These are phyloP conservation scores for Bambusicola thoracicus DNA, from an alignment of 2,113 vertebrate species.

Conservation along the genomic window DNA sequence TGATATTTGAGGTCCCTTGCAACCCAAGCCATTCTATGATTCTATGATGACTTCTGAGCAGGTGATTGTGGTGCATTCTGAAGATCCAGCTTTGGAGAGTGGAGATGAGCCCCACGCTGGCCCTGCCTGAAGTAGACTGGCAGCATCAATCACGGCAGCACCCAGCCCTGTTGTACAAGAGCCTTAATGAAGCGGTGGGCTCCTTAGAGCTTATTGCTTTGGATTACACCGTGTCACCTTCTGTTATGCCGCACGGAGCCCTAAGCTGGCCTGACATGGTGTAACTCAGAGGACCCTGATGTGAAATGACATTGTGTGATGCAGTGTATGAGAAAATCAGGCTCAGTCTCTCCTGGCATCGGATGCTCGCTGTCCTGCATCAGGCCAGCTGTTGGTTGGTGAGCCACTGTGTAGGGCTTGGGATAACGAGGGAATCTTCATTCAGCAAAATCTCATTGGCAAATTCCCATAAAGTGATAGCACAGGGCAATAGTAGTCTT, in stretches of 20 bases:
- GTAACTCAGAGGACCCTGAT: not conserved
- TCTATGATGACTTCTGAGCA: not conserved
- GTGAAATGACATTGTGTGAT: not conserved
- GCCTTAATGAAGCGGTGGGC: not conserved
- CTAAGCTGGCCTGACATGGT: not conserved
- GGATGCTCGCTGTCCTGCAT: not conserved
- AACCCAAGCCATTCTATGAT: too few relatives aligned
- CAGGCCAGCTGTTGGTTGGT: constrained; percentile 1
- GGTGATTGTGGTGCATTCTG: accelerated
- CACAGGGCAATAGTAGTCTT: constrained; percentile 37
- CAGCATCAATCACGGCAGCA: accelerated
- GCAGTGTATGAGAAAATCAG: constrained; percentile 1
- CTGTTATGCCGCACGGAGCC: not conserved
- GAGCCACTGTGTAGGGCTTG: constrained; percentile 35
- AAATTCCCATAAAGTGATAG: constrained; percentile 55
- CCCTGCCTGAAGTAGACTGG: accelerated
- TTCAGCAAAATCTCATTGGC: constrained; percentile 63
- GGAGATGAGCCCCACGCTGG: not conserved
- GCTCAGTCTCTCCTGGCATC: not conserved
- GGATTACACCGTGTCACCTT: not conserved
- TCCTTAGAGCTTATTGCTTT: not conserved
- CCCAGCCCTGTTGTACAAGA: not conserved
- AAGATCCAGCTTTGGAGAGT: not conserved
- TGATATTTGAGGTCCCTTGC: too few relatives aligned
- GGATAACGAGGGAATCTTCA: constrained; percentile 43